Evolutionary conservation across 1,140 invertebrate genomes (phyloP).

Genomic region (Drosophila eugracilis): DNA sequence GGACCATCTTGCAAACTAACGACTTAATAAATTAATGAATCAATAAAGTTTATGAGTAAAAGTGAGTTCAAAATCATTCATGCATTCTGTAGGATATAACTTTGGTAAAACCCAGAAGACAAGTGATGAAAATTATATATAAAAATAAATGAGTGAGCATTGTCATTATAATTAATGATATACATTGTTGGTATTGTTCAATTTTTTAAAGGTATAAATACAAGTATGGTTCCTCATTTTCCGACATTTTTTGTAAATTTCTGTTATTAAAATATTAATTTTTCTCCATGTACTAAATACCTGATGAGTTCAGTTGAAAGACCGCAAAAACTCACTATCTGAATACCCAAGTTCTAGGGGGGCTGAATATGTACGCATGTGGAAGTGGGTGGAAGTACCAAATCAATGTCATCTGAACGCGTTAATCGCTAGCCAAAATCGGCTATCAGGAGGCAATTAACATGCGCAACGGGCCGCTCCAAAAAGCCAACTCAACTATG

Average conservation of each 20-base stretch:
- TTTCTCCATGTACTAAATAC: constrained; percentile 9
- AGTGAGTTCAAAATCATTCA: no score
- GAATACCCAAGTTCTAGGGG: constrained; percentile 48
- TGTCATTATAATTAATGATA: not conserved
- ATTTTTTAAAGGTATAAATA: no score
- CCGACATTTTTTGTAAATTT: not conserved
- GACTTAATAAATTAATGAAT: no score
- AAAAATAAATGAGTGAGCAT: not conserved
- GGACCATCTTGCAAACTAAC: no score
- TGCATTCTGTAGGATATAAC: not conserved
- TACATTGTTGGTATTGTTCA: no score
- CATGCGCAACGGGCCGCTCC: constrained; percentile 56
- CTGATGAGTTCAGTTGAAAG: constrained; percentile 57
- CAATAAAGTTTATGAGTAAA: no score
- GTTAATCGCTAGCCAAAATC: constrained; percentile 55
- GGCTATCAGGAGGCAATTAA: constrained; percentile 58
- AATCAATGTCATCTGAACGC: constrained; percentile 61
- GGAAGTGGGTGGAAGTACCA: constrained; percentile 30
- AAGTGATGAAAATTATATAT: not conserved
- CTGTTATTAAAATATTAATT: no score
- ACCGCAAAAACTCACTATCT: constrained; percentile 36
- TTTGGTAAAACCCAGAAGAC: not conserved
- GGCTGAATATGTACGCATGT: not conserved
- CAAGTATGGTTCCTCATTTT: no score
- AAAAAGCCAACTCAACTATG: constrained; percentile 27